These are phyloP conservation scores for Athripsodes cinereus DNA, from an alignment of 2,888 invertebrate species.

Conservation along the genomic window DNA sequence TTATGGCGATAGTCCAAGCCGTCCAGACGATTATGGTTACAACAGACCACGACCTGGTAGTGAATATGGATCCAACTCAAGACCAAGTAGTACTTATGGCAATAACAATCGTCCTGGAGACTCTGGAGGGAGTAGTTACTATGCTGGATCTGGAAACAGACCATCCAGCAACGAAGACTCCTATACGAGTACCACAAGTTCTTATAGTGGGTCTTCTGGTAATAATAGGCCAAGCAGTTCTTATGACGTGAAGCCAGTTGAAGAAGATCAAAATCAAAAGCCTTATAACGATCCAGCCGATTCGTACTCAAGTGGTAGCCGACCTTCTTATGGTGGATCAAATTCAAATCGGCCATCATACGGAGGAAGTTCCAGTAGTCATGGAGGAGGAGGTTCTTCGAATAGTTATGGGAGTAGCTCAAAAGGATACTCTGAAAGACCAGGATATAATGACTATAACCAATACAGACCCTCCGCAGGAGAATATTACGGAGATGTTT, in stretches of 20 bases:
- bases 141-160: neutral
- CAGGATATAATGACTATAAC: constrained; percentile 8
- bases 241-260: constrained; percentile 6
- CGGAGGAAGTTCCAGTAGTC: neutral
- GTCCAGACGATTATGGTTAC: neutral
- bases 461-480: constrained; percentile 6
- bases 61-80: neutral
- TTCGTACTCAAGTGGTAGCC: neutral
- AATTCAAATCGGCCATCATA: constrained; percentile 7
- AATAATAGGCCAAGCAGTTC: neutral
- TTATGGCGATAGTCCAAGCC: neutral
- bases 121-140: neutral
- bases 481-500: constrained; percentile 11
- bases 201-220: neutral
- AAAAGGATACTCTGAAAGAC: constrained; percentile 7
- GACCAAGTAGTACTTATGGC: neutral
- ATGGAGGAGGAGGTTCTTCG: neutral
- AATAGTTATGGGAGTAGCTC: neutral
- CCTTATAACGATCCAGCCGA: neutral
- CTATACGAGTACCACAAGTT: constrained; percentile 29
- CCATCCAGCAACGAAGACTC: constrained; percentile 4
- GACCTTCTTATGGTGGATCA: neutral
- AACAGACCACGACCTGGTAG: neutral
- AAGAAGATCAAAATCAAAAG: constrained; percentile 6
- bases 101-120: neutral